Evolutionary conservation across 2,888 invertebrate species (phyloP), one percentile per base, ranked within the genome.

Genomic region (Andrena chrysosceles): DNA sequence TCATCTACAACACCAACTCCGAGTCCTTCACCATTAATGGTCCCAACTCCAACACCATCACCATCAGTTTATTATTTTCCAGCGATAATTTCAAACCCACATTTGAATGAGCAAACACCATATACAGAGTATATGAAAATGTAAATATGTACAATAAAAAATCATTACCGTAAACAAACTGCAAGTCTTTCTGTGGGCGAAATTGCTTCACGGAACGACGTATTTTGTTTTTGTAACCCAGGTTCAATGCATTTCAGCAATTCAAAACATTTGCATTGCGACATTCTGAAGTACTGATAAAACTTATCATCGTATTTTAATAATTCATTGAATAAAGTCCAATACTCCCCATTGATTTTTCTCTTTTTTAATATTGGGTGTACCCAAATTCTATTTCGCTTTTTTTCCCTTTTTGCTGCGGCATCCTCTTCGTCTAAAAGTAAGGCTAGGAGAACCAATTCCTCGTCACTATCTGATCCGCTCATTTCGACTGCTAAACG

Each of bases 201-300:
- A n/a, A 49, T 49, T 16, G 49, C 49, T 49, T 49, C 49, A 49
- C n/a, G 49, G n/a, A 49, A 49, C 49, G n/a, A 49, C n/a, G 49
- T 52, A 52, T 52, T 52, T 52, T 52, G n/a, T 52, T 52, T 52
- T 20, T 52, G 52, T 52, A 52, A 20, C 6, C 2, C 52, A 2
- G 52, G n/a, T 52, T 52, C 52, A 52, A 52, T 52, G 1, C 5
- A n/a, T 52, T 52, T 52, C 7, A 52, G 10, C 7, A 52, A 20
- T 20, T 52, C 52, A 52, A 52, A 20, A 52, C n/a, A 52, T 52
- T 52, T 52, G n/a, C 52, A 52, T 52, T n/a, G 52, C n/a, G 52
- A 7, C 49, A 49, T n/a, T 49, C n/a, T 6, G 0, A 29, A 29
- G 29, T 29, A 29, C 29, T 29, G 29, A 29, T 29, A 29, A 29